Evolutionary conservation across 2,113 vertebrate genomes (phyloP).

Genomic region (Ivindomyrus marchei): DNA sequence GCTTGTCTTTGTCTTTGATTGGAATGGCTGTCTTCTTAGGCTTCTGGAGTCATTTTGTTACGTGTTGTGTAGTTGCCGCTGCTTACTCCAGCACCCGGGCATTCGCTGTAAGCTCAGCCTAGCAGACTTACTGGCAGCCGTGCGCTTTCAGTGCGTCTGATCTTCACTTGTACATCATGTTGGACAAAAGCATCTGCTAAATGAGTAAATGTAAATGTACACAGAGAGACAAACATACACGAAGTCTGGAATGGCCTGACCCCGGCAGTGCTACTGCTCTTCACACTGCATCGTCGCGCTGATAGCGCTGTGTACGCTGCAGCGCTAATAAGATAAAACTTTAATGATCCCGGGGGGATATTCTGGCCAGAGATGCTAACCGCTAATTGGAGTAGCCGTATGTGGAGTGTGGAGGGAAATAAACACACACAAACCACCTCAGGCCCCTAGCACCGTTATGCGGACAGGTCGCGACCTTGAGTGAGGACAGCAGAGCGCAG

Average conservation of each 20-base stretch:
- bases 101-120: background rate
- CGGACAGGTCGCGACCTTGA: background rate
- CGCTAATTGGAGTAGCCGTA: background rate
- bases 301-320: background rate
- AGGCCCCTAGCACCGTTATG: background rate
- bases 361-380: background rate
- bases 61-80: background rate
- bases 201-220: no score
- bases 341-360: background rate
- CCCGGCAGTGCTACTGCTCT: background rate
- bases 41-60: background rate
- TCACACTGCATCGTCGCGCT: background rate
- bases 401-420: background rate
- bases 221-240: no score
- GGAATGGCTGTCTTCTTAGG: background rate
- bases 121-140: no score
- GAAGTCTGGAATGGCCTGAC: no score
- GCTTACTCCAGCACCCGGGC: background rate
- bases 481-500: background rate
- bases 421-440: background rate
- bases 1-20: background rate
- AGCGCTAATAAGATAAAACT: background rate
- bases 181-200: no score
- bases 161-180: no score
- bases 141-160: no score